Evolutionary conservation across 2,113 vertebrate species (phyloP), one percentile per base, ranked within the genome.

Genomic region (Rhegmatorhina hoffmannsi): DNA sequence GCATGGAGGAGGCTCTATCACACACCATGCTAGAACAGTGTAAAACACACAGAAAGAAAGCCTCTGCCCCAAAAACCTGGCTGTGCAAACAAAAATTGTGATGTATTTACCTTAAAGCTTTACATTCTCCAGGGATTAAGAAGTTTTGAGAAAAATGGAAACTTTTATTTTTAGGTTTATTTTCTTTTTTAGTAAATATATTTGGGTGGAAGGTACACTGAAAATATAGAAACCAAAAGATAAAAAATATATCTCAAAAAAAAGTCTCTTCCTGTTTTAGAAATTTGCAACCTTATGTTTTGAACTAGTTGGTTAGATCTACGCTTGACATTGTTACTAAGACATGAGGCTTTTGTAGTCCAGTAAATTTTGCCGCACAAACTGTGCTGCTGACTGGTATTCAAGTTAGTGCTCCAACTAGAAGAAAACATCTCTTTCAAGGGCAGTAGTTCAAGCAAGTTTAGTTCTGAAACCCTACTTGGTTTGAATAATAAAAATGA

Each of bases 321-420:
- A 10, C 16, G 68, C 25, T 64, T 3, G 0, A 46, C 17, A 40
- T 23, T 33, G 20, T 58, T 49, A 16, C 29, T 85, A 75, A 69
- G 24, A 40, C 9, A 11, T 2, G 5, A 56, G 7, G 7, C 3
- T 52, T 69, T 44, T 70, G 9, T 50, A n/a, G 8, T 50, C 75
- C 40, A 40, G 17, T 28, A 26, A 10, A 28, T 81, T 90, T 49
- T 88, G 18, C 13, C 62, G 9, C 13, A 28, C 1, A 4, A 78
- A 28, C 10, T 56, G 16, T 23, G 20, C 13, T 72, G n/a, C 12
- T 66, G 38, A 5, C 17, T 52, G 13, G 12, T 68, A 36, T 68
- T 47, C 10, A 1, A 1, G 5, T 18, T 44, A 44, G 2, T 10
- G 7, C 31, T 75, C 18, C 6, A 6, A 19, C 4, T 18, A 59